Evolutionary conservation across 2,888 invertebrate genomes (phyloP).

Genomic region (Eupithecia vulgata): DNA sequence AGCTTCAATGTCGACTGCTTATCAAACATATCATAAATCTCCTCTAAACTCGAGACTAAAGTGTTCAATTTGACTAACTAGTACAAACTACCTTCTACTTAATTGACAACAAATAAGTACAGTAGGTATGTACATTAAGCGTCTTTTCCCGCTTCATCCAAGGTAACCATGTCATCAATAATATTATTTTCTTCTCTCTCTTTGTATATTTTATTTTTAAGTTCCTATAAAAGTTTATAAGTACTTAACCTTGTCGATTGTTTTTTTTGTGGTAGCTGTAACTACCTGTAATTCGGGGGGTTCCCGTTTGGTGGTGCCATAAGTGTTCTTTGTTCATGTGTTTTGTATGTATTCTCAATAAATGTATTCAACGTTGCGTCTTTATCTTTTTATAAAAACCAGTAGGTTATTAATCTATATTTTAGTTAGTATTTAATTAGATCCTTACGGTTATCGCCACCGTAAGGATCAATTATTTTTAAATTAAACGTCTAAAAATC

Average conservation of each 20-base stretch:
- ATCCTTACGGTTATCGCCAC: too few species aligned
- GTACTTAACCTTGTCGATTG: background rate
- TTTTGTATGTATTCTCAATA: too few species aligned
- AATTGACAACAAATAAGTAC: background rate
- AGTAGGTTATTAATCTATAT: too few species aligned
- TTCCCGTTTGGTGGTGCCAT: background rate
- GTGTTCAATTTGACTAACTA: background rate
- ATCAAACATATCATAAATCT: slow-evolving; percentile 32
- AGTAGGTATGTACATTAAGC: background rate
- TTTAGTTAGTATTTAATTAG: too few species aligned
- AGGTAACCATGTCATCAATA: background rate
- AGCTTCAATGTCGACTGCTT: slow-evolving; percentile 34
- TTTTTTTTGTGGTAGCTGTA: background rate
- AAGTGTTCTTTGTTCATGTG: too few species aligned
- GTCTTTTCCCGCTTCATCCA: background rate
- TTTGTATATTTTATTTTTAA: background rate
- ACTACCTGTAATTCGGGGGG: background rate
- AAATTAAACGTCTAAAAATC: too few species aligned
- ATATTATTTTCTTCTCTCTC: background rate
- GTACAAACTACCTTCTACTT: background rate
- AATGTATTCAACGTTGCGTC: too few species aligned
- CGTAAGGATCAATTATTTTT: too few species aligned
- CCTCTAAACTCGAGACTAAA: slow-evolving; percentile 4
- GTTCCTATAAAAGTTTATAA: background rate
- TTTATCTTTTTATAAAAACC: too few species aligned